Percentiles rank a stretch among this genome's conserved stretches.
Conservation (phyloP, 1,140 invertebrate species). For the Asbolus verrucosus region DNA sequence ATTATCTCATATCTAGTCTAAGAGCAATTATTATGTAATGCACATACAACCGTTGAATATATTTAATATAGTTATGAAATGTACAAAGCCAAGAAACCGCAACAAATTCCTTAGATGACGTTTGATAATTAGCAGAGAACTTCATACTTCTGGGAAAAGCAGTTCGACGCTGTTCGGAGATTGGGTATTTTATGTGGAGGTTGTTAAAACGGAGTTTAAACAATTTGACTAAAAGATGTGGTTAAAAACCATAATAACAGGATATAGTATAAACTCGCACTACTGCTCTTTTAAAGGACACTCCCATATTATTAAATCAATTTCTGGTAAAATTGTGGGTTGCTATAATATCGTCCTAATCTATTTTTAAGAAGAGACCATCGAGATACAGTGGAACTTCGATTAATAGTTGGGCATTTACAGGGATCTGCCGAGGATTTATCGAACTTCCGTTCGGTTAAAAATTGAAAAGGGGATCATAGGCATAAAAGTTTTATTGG, state of each 20-base stretch:
- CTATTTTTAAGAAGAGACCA: constrained; percentile 21
- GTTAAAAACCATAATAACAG: constrained; percentile 27
- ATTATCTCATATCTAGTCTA: constrained; percentile 29
- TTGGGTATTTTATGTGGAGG: not conserved
- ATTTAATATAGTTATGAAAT: constrained; percentile 27
- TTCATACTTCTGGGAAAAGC: constrained; percentile 2
- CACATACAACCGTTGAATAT: constrained; percentile 22
- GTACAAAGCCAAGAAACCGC: not conserved
- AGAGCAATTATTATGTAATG: constrained; percentile 36
- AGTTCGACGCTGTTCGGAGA: not conserved
- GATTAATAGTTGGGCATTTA: constrained; percentile 24
- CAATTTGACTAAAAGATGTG: constrained; percentile 26
- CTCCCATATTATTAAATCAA: constrained; percentile 36
- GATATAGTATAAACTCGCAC: constrained; percentile 18
- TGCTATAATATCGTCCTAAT: constrained; percentile 20
- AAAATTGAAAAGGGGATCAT: constrained; percentile 1
- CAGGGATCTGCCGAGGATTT: not conserved
- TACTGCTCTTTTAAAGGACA: constrained; percentile 23
- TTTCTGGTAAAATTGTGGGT: constrained; percentile 29
- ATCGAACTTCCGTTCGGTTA: constrained; percentile 7
- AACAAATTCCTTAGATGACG: constrained; percentile 18
- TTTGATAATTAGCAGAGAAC: constrained; percentile 23
- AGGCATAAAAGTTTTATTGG: constrained; percentile 14
- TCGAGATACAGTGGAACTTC: not conserved
- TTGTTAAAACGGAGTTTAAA: constrained; percentile 4